Base-by-base conservation (phyloP, 2,113 vertebrate species). In the Ploceus nigricollis region DNA sequence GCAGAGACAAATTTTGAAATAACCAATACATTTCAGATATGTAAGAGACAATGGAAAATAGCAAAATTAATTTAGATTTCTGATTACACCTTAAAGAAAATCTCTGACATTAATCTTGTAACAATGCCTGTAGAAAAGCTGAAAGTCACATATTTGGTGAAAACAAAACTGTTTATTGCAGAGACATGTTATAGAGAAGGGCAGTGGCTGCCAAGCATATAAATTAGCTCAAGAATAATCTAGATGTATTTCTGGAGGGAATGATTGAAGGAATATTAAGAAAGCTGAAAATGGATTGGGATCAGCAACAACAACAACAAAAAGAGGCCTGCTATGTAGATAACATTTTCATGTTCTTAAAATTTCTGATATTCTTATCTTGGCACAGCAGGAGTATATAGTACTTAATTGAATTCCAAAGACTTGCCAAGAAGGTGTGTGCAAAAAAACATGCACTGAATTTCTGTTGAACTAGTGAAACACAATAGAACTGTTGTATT, bases 361-460 rank as follows among this genome's bases (percentile, higher is more conserved):
- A 91, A 35, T 57, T 94, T 87, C 61, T 91, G 40, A 65, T 94
- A 84, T 75, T 92, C 47, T 95, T 87, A 95, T 87, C 93, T 91
- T 57, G 15, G n/a, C 69, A 87, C 77, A 96, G 87, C 77, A 95
- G 65, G 69, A 70, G n/a, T 82, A 20, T 7, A 5, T 11, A 42
- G 44, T 45, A n/a, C 18, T 82, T 93, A 94, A 89, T 33, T 95
- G 87, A 87, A 92, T 89, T 93, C 60, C 81, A 86, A 84, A 81
- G 47, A 84, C 8, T 87, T 82, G 66, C 15, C 31, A 75, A 72
- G 78, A 68, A 33, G 12, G 4, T 63, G 4, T 6, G 9, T 15
- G 18, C 50, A 71, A 88, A 9, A 11, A 79, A 71, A 30, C 2
- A 15, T 30, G 28, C 25, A 15, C 1, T 39, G 53, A 84, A 85